Conservation (phyloP, 2,888 invertebrate genomes). For the Entomobrya multifasciata region DNA sequence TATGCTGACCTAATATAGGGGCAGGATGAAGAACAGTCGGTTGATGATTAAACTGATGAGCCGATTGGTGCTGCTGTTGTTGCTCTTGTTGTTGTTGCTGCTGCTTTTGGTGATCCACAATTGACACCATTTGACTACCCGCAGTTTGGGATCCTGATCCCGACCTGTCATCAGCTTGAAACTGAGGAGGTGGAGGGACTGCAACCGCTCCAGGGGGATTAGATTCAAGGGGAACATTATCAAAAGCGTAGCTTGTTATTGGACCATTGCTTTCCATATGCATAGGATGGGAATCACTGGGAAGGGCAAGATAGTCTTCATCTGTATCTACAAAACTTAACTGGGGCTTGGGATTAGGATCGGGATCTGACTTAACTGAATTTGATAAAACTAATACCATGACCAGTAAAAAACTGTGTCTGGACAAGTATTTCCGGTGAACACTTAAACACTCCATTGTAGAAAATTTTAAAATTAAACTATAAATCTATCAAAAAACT, state of each 20-base stretch:
- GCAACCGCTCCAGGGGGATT: conserved; percentile 21
- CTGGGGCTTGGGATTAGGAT: conserved; percentile 18
- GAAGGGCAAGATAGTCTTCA: conserved; percentile 52
- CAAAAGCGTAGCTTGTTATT: conserved; percentile 60
- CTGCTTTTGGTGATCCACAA: not conserved
- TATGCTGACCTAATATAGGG: too few species aligned
- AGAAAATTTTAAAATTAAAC: too few species aligned
- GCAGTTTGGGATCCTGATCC: not conserved
- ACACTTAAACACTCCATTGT: conserved; percentile 42
- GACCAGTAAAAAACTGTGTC: conserved; percentile 26
- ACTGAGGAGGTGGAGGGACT: conserved; percentile 25
- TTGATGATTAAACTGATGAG: too few species aligned
- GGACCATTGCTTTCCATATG: conserved; percentile 44
- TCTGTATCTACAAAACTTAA: conserved; percentile 54
- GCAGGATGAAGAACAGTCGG: conserved; percentile 16
- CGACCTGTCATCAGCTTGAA: not conserved
- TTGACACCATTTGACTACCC: not conserved
- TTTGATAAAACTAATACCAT: not conserved
- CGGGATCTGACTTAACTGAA: not conserved
- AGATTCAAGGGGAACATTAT: conserved; percentile 51
- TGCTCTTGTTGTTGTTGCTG: too few species aligned
- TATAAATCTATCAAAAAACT: too few species aligned
- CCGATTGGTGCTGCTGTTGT: too few species aligned
- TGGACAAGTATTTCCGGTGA: conserved; percentile 27
- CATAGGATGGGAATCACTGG: conserved; percentile 17